phyloP scores from a whole-genome alignment of 2,888 invertebrate species.

The Caenorhabditis panamensis region DNA sequence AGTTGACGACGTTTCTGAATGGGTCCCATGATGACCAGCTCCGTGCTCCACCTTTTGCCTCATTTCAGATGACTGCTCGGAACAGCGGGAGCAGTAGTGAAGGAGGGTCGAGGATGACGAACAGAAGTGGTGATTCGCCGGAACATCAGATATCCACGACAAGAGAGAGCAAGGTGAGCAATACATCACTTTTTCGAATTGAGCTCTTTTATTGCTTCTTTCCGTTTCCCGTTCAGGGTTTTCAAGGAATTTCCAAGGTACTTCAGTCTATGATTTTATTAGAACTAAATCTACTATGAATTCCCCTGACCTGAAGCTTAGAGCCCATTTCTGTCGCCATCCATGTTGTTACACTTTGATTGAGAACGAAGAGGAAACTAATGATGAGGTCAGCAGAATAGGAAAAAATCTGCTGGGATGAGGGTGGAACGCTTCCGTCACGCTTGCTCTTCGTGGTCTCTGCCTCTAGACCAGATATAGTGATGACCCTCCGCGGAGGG shows the following conservation, averaged over 20 bases:
- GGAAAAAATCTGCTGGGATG: neutral
- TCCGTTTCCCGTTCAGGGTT: constrained; percentile 1
- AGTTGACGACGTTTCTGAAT: constrained; percentile 35
- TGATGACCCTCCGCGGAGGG: constrained; percentile 8
- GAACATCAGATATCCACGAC: constrained; percentile 50
- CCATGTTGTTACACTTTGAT: constrained; percentile 34
- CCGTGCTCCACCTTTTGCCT: neutral
- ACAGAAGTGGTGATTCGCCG: constrained; percentile 28
- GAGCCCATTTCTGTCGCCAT: constrained; percentile 19
- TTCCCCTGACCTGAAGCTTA: constrained; percentile 29
- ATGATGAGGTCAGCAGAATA: constrained; percentile 27
- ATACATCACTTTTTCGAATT: constrained; percentile 12
- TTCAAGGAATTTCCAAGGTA: no score
- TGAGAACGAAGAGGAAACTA: constrained; percentile 14
- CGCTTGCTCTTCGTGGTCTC: constrained; percentile 29
- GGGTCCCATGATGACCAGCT: constrained; percentile 2
- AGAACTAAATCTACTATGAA: constrained; percentile 10
- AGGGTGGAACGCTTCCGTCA: constrained; percentile 26
- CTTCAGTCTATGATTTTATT: neutral
- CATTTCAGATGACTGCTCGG: constrained; percentile 31
- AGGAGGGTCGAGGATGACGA: constrained; percentile 30
- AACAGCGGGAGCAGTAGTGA: constrained; percentile 37
- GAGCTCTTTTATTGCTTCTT: constrained; percentile 4
- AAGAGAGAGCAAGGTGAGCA: constrained; percentile 47
- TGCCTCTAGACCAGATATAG: constrained; percentile 18